These are phyloP conservation scores for Sebastes miniatus DNA, from an alignment of 2,797 vertebrate species.

Conservation along the genomic window DNA sequence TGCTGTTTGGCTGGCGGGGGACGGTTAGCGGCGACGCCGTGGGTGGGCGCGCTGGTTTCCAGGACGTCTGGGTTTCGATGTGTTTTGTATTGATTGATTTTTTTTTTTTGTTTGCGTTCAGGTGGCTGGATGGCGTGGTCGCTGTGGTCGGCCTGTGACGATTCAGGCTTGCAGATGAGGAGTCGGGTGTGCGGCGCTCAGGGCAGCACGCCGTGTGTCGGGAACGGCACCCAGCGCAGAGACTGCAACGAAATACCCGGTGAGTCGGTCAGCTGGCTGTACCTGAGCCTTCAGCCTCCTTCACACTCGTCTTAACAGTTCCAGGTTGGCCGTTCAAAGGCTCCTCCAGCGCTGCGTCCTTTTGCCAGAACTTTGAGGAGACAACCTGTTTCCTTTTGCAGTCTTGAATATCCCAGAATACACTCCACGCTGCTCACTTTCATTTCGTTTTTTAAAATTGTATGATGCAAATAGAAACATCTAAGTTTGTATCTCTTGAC, in stretches of 20 bases:
- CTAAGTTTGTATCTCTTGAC: too few species aligned
- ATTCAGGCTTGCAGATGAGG: slow-evolving; percentile 89
- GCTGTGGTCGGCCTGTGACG: slow-evolving; percentile 92
- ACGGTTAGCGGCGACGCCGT: slow-evolving; percentile 29
- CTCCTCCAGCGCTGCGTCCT: not conserved
- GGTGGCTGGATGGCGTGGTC: slow-evolving; percentile 98
- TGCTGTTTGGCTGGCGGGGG: not conserved
- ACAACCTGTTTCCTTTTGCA: not conserved
- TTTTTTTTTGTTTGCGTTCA: slow-evolving; percentile 59
- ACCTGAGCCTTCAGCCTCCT: not conserved
- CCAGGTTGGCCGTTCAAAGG: not conserved
- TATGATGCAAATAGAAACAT: not conserved
- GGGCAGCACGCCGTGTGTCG: slow-evolving; percentile 81
- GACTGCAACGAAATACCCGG: slow-evolving; percentile 96
- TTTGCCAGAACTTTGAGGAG: not conserved
- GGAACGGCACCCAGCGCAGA: slow-evolving; percentile 92
- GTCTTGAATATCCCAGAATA: not conserved
- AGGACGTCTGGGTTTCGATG: slow-evolving; percentile 17
- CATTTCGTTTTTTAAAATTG: not conserved
- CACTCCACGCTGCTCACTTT: not conserved
- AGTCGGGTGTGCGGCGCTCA: slow-evolving; percentile 86
- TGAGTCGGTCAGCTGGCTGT: slow-evolving; percentile 59
- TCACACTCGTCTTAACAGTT: not conserved
- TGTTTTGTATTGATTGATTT: slow-evolving; percentile 35
- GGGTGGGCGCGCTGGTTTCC: slow-evolving; percentile 56